A percentile compares a stretch with the other conserved stretches of the same genome.
Conservation (phyloP, 2,113 vertebrate genomes). For the Suncus etruscus region DNA sequence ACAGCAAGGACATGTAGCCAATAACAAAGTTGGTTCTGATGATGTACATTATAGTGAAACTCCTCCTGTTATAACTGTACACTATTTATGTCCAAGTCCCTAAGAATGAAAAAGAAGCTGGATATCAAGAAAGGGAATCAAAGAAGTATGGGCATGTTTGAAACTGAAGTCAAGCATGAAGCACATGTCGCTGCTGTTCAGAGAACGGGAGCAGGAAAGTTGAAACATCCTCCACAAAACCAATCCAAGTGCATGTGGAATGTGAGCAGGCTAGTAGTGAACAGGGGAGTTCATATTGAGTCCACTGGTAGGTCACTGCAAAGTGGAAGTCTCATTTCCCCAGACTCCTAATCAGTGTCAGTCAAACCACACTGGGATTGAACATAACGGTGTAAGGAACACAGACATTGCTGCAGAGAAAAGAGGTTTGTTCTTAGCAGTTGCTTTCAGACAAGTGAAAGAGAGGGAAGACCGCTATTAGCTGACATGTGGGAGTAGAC, state of each 20-base stretch:
- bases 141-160: neutral
- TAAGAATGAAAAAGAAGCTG: neutral
- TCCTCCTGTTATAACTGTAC: neutral
- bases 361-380: neutral
- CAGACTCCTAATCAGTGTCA: slow-evolving; percentile 27
- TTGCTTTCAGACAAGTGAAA: neutral
- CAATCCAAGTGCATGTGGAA: neutral
- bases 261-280: neutral
- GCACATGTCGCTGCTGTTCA: neutral
- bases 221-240: neutral
- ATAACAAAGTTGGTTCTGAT: neutral
- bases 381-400: neutral
- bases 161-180: neutral
- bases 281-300: neutral
- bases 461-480: neutral
- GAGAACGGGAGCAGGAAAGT: neutral
- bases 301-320: neutral
- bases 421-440: neutral
- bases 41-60: neutral
- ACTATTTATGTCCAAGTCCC: neutral
- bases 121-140: neutral
- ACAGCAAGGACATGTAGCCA: neutral
- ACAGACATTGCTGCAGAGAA: neutral
- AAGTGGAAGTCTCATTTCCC: slow-evolving; percentile 20
- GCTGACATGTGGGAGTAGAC: neutral